Base-by-base conservation (phyloP, 2,113 vertebrate genomes). In the Notarius quadriscutis region DNA sequence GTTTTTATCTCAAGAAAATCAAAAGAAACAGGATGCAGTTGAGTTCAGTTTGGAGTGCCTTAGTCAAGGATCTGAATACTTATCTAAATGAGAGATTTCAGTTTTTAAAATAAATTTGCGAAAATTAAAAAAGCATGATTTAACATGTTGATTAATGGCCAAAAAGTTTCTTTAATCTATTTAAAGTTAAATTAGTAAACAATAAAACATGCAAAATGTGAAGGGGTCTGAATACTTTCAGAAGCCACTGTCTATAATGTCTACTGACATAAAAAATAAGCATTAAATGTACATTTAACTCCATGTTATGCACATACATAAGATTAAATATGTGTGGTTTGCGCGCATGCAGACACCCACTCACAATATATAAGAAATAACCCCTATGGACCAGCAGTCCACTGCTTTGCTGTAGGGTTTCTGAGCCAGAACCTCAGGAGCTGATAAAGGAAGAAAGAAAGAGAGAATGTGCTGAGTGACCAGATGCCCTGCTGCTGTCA, bases 391-490 rank as follows among this genome's bases (percentile, higher is more conserved):
- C 98, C 98, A 99, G 94, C 98, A 99, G 91, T 99, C 98, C 91
- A 99, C 98, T 0, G 98, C 98, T 93, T 99, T 99, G 94, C 98
- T 99, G 92, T 99, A 99, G 11, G 98, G 98, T 92, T 98, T 99
- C 95, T 99, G 98, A 2, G 98, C 98, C 90, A 99, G 93, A 69
- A 99, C 97, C 89, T 99, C 98, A 0, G 98, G 98, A 91, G 98
- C 98, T 99, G 91, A 30, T 75, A 91, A 18, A 83, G 51, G 77
- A 74, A 89, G 5, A 0, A 72, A 85, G 10, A 83, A 55, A 74
- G 51, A 82, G 55, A 48, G 20, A 85, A 60, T 53, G 5, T 6
- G 0, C n/a, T 63, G 14, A 55, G 62, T 60, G 67, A 60, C 71
- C 63, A 82, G 17, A 81, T 74, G 53, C 34, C 30, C 17, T 34